phyloP scores from a whole-genome alignment of 1,140 invertebrate species.

The Olivierus martensii region DNA sequence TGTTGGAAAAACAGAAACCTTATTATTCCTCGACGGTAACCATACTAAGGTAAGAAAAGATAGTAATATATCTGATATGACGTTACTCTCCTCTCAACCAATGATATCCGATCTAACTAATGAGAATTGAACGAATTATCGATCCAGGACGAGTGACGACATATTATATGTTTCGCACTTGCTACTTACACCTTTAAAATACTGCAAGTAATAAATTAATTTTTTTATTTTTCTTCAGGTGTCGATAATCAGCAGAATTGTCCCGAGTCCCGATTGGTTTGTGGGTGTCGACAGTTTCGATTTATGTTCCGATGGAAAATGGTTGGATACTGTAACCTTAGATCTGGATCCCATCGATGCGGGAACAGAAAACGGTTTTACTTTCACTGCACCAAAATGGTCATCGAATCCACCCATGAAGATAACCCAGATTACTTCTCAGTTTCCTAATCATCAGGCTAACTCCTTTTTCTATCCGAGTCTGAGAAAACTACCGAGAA shows the following conservation, averaged over 20 bases:
- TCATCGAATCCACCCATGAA: constrained; percentile 76
- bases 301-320: constrained; percentile 86
- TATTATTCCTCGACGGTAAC: no score
- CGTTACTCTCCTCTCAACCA: no score
- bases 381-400: constrained; percentile 91
- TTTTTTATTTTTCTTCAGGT: constrained; percentile 43
- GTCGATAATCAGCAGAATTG: constrained; percentile 68
- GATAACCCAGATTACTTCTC: constrained; percentile 77
- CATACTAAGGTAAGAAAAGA: no score
- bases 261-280: constrained; percentile 97
- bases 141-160: no score
- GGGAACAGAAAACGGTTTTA: constrained; percentile 92
- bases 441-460: constrained; percentile 77
- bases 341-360: constrained; percentile 92
- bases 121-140: no score
- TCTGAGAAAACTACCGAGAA: constrained; percentile 66
- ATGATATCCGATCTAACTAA: no score
- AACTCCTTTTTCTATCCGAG: constrained; percentile 91
- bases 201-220: no score
- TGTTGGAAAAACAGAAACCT: no score
- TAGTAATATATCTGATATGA: no score
- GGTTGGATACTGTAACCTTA: constrained; percentile 81
- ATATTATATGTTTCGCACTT: no score
- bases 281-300: constrained; percentile 86
- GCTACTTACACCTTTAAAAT: no score